Evolutionary conservation across 1,140 invertebrate genomes (phyloP).

Genomic region (Stegodyphus mimosarum): DNA sequence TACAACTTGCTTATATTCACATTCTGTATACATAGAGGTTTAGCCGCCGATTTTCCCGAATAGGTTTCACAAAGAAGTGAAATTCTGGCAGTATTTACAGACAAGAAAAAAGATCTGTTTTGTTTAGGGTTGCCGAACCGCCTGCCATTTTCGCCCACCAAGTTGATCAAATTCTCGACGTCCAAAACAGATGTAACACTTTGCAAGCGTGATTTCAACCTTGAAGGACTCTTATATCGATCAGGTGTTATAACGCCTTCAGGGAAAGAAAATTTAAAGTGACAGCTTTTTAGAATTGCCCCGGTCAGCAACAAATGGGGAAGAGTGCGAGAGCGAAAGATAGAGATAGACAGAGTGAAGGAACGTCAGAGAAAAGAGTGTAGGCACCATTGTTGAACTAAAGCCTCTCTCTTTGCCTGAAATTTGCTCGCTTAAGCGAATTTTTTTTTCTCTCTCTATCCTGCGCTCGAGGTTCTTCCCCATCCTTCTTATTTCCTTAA

Average conservation of each 20-base stretch:
- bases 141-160: no score
- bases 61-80: no score
- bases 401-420: slow-evolving; percentile 23
- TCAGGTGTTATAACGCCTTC: background rate
- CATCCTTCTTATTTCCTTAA: slow-evolving; percentile 16
- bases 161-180: no score
- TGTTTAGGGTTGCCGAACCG: no score
- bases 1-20: no score
- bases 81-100: no score
- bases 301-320: slow-evolving; percentile 47
- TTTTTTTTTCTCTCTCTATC: slow-evolving; percentile 36
- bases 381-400: slow-evolving; percentile 39
- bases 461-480: background rate
- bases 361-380: background rate
- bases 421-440: slow-evolving; percentile 57
- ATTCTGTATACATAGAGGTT: no score
- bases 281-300: slow-evolving; percentile 54
- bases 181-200: background rate
- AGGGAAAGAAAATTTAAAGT: slow-evolving; percentile 49
- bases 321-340: background rate
- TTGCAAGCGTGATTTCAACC: background rate
- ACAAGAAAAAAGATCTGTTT: no score
- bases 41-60: no score
- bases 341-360: background rate
- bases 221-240: slow-evolving; percentile 7